These are phyloP conservation scores for Arion vulgaris DNA, from an alignment of 1,140 invertebrate genomes.

Conservation along the genomic window DNA sequence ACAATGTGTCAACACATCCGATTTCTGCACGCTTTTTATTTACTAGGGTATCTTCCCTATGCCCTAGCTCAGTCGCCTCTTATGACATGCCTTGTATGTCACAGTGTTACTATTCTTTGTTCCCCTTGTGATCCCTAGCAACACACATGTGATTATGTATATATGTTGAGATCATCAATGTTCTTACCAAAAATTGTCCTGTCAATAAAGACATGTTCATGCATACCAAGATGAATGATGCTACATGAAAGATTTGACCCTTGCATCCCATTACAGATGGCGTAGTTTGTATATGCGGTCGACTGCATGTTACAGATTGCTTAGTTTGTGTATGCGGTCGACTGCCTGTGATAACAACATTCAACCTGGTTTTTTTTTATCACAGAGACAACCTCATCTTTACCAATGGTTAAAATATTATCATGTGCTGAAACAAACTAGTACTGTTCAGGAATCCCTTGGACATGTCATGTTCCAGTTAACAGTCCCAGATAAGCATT, in stretches of 20 bases:
- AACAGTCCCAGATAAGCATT: too few relatives aligned
- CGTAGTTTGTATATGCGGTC: constrained; percentile 56
- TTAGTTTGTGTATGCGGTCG: too few relatives aligned
- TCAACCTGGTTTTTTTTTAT: constrained; percentile 69
- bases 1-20: too few relatives aligned
- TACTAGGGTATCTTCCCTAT: too few relatives aligned
- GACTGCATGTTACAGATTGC: too few relatives aligned
- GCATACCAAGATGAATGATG: constrained; percentile 73
- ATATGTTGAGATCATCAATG: constrained; percentile 71
- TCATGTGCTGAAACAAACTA: constrained; percentile 68
- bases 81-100: too few relatives aligned
- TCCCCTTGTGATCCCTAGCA: too few relatives aligned
- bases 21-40: too few relatives aligned
- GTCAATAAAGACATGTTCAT: constrained; percentile 75
- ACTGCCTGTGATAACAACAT: constrained; percentile 72
- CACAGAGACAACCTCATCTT: constrained; percentile 67
- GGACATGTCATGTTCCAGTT: too few relatives aligned
- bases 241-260: constrained; percentile 72
- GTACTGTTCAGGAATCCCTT: constrained; percentile 68
- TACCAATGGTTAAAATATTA: constrained; percentile 68
- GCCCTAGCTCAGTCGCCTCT: too few relatives aligned
- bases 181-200: constrained; percentile 71
- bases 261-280: constrained; percentile 65
- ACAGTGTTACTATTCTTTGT: too few relatives aligned
- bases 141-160: too few relatives aligned